A percentile compares a stretch with the other conserved stretches of the same genome.
phyloP scores from a whole-genome alignment of 2,797 vertebrate genomes.

The Lacerta agilis region DNA sequence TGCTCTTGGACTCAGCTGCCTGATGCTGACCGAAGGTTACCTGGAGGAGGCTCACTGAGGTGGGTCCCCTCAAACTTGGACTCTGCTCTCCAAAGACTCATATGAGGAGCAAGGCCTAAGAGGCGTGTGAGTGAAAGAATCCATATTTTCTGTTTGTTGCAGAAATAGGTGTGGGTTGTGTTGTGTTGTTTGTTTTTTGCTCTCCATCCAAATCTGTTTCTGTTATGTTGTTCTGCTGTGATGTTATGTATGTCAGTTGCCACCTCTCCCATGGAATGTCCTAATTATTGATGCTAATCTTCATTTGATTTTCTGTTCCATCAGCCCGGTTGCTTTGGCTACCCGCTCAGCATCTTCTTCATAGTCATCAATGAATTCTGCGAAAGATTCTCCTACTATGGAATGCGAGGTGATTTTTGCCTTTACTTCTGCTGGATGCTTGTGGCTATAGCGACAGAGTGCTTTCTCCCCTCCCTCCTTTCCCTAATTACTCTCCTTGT shows the following conservation, averaged over 20 bases:
- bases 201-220: not conserved
- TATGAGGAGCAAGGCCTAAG: not conserved
- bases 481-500: not conserved
- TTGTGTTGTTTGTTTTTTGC: too few relatives aligned
- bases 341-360: slow-evolving; percentile 94
- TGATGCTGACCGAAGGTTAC: not conserved
- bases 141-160: not conserved
- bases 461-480: not conserved
- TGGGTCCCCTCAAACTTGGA: not conserved
- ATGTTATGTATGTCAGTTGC: not conserved
- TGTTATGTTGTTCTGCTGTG: not conserved
- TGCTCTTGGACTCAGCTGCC: not conserved
- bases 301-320: not conserved
- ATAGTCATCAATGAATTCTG: slow-evolving; percentile 96
- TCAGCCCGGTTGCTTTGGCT: slow-evolving; percentile 79
- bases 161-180: not conserved
- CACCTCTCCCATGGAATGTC: not conserved
- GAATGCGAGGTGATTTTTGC: slow-evolving; percentile 88
- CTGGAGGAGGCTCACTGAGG: not conserved
- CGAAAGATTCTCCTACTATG: slow-evolving; percentile 98
- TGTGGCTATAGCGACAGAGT: not conserved
- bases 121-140: not conserved
- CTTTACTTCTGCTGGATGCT: rapidly evolving
- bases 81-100: not conserved
- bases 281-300: not conserved